Conservation (phyloP, 2,888 invertebrate genomes). For the Dicyrtoma fusca region DNA sequence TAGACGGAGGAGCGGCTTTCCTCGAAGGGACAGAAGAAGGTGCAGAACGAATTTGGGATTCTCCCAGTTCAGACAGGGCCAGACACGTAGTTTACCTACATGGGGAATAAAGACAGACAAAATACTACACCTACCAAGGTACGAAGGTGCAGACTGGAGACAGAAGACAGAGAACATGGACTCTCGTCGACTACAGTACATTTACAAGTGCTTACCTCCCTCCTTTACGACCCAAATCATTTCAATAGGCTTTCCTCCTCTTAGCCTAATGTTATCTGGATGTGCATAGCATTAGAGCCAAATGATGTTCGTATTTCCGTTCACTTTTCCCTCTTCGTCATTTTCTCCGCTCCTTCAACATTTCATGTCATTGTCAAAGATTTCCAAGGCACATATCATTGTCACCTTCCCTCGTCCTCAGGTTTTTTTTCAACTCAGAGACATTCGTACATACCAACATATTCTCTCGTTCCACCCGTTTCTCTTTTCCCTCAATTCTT, state of each 20-base stretch:
- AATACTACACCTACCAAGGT: too few relatives aligned
- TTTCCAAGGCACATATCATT: slow-evolving; percentile 15
- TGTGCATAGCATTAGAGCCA: slow-evolving; percentile 29
- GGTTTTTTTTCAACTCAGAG: background rate
- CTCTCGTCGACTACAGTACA: too few relatives aligned
- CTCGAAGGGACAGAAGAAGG: too few relatives aligned
- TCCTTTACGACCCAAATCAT: slow-evolving; percentile 27
- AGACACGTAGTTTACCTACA: too few relatives aligned
- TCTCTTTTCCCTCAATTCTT: background rate
- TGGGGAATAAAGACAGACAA: too few relatives aligned
- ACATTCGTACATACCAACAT: too few relatives aligned
- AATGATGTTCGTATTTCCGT: slow-evolving; percentile 33
- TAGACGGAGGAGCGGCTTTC: too few relatives aligned
- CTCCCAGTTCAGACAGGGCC: too few relatives aligned
- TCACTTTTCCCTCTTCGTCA: background rate
- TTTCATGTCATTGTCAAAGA: slow-evolving; percentile 15
- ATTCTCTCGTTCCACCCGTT: background rate
- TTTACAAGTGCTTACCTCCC: background rate
- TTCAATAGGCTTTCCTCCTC: slow-evolving; percentile 27
- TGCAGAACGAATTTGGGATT: too few relatives aligned
- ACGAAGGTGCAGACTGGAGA: too few relatives aligned
- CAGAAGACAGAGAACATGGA: too few relatives aligned
- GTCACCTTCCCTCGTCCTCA: background rate
- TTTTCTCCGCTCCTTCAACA: background rate
- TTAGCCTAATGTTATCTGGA: slow-evolving; percentile 25